phyloP scores from a whole-genome alignment of 2,888 invertebrate species.

The Ommatoiulus sabulosus region DNA sequence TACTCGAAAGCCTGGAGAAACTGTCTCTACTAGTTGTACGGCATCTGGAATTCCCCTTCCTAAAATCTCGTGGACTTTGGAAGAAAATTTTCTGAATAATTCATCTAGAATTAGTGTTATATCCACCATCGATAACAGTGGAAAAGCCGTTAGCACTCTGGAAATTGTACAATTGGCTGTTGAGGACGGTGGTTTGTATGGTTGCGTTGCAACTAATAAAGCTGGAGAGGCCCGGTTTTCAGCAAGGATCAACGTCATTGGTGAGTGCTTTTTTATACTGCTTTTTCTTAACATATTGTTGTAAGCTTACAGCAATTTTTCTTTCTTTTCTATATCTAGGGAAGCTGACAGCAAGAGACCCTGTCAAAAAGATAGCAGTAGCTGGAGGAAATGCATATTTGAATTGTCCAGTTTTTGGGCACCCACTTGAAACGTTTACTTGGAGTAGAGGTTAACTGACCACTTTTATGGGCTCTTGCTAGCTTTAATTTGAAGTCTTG shows the following conservation, averaged over 20 bases:
- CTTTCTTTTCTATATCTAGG: background rate
- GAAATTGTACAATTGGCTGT: background rate
- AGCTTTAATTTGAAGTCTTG: background rate
- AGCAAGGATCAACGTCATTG: conserved; percentile 62
- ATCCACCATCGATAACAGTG: background rate
- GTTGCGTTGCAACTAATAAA: conserved; percentile 61
- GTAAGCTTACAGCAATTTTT: background rate
- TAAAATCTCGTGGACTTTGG: conserved; percentile 76
- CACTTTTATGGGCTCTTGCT: background rate
- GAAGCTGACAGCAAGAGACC: background rate
- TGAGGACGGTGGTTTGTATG: conserved; percentile 62
- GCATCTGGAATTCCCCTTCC: conserved; percentile 86
- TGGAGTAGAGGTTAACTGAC: conserved; percentile 59
- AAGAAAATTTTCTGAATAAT: conserved; percentile 46
- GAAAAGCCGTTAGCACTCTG: conserved; percentile 48
- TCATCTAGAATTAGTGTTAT: background rate
- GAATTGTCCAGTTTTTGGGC: conserved; percentile 60
- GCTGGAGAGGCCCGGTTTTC: conserved; percentile 60
- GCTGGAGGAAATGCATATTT: conserved; percentile 56
- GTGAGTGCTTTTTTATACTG: conserved; percentile 46
- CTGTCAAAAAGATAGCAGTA: conserved; percentile 45
- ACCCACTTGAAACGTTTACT: conserved; percentile 57
- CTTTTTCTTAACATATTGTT: background rate
- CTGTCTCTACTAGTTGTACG: conserved; percentile 40
- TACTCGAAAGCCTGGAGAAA: background rate